These are phyloP conservation scores for Drosophila neonasuta DNA, from an alignment of 2,888 invertebrate genomes.

Conservation along the genomic window DNA sequence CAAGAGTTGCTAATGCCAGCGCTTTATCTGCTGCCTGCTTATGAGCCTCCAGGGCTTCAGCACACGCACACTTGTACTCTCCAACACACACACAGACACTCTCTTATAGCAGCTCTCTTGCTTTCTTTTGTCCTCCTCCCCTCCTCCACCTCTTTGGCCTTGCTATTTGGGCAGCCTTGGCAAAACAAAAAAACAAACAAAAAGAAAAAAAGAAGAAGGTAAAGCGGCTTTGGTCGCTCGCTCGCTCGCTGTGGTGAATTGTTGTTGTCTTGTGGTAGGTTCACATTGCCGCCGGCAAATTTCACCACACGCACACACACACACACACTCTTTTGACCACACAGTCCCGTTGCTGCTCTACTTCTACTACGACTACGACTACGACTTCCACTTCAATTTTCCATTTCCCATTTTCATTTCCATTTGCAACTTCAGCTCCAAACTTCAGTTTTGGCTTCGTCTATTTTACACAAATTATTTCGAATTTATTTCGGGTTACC, in stretches of 20 bases:
- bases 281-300: slow-evolving; percentile 47
- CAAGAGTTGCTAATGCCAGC: slow-evolving; percentile 70
- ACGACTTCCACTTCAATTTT: background rate
- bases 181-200: background rate
- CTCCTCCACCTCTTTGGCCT: slow-evolving; percentile 41
- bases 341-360: background rate
- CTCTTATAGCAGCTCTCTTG: background rate
- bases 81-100: background rate
- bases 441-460: slow-evolving; percentile 35
- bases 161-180: slow-evolving; percentile 56
- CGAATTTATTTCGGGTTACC: slow-evolving; percentile 71
- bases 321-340: slow-evolving; percentile 3
- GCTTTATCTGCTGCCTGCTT: slow-evolving; percentile 64
- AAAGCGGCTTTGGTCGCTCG: slow-evolving; percentile 13
- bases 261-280: slow-evolving; percentile 41
- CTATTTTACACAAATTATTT: slow-evolving; percentile 74
- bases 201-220: slow-evolving; percentile 9
- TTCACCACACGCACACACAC: slow-evolving; percentile 49
- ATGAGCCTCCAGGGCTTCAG: slow-evolving; percentile 60
- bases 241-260: slow-evolving; percentile 32
- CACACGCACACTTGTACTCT: slow-evolving; percentile 1
- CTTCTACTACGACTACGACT: background rate
- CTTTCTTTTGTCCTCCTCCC: background rate
- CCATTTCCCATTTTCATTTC: background rate
- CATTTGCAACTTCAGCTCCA: background rate